These are phyloP conservation scores for Plagodis pulveraria DNA, from an alignment of 2,888 invertebrate species.

Conservation along the genomic window DNA sequence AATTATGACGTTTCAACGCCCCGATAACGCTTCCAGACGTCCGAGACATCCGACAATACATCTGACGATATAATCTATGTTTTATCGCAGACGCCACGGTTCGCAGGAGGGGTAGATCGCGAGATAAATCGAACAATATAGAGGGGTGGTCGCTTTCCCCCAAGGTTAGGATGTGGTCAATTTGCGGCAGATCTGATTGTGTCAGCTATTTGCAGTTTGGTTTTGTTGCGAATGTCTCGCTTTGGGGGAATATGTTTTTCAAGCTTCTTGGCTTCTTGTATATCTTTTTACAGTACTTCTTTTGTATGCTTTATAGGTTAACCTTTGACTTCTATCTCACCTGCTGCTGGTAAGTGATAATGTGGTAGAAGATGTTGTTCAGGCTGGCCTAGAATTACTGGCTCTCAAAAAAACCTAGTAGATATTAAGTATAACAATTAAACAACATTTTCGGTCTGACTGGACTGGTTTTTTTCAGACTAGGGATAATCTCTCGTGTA, in stretches of 20 bases:
- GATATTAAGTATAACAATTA: too few relatives aligned
- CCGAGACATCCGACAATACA: conserved; percentile 17
- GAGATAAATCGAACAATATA: conserved; percentile 18
- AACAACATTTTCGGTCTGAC: too few relatives aligned
- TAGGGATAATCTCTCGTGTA: too few relatives aligned
- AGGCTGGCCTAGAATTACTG: too few relatives aligned
- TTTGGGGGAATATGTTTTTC: background rate
- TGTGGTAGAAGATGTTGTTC: too few relatives aligned
- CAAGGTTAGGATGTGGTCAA: conserved; percentile 25
- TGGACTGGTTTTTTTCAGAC: too few relatives aligned
- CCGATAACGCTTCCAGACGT: conserved; percentile 12
- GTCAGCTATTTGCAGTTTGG: conserved; percentile 1
- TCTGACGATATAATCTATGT: conserved; percentile 17
- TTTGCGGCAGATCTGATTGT: conserved; percentile 21
- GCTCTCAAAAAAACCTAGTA: too few relatives aligned
- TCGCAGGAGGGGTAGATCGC: conserved; percentile 27
- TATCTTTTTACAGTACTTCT: too few relatives aligned
- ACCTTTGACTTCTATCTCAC: too few relatives aligned
- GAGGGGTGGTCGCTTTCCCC: conserved; percentile 22
- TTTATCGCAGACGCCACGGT: conserved; percentile 29
- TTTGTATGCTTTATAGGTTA: too few relatives aligned
- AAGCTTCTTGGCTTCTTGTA: background rate
- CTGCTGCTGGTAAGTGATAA: too few relatives aligned
- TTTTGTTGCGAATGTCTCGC: conserved; percentile 6
- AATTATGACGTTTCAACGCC: conserved; percentile 17